A percentile compares a stretch with the other conserved stretches of the same genome.
These are phyloP conservation scores for Ornithoptera priamus DNA, from an alignment of 2,888 invertebrate species.

Conservation along the genomic window DNA sequence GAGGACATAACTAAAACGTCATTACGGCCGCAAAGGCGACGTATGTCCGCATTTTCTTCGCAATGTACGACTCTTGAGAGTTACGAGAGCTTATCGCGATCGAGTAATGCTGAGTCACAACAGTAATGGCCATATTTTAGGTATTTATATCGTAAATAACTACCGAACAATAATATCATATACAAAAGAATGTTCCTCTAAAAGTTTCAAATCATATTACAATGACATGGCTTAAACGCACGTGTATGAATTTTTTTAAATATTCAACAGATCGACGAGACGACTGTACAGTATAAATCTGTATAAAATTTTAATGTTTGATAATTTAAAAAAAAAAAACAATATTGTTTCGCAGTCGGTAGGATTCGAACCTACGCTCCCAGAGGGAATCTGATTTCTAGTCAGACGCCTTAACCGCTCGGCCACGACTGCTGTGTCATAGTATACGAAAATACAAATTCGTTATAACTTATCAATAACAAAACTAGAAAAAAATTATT, in stretches of 20 bases:
- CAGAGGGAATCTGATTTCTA: conserved; percentile 94
- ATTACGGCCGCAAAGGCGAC: conserved; percentile 45
- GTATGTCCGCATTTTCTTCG: conserved; percentile 43
- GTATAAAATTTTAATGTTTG: no score
- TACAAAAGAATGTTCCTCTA: not conserved
- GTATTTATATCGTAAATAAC: conserved; percentile 14
- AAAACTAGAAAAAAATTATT: no score
- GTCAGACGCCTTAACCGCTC: conserved; percentile 94
- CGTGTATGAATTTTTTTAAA: not conserved
- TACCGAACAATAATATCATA: not conserved
- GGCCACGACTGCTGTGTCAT: conserved; percentile 86
- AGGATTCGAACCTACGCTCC: conserved; percentile 95
- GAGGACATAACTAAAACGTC: conserved; percentile 52
- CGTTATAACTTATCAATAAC: not conserved
- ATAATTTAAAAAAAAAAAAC: conserved; percentile 3
- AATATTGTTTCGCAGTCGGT: conserved; percentile 83
- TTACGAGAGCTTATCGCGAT: conserved; percentile 47
- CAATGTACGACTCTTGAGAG: conserved; percentile 42
- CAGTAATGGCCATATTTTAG: conserved; percentile 39
- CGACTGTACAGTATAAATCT: no score
- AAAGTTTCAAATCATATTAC: not conserved
- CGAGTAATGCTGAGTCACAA: conserved; percentile 46
- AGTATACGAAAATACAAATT: no score
- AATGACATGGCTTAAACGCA: not conserved
- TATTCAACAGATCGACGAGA: not conserved